phyloP scores from a whole-genome alignment of 1,140 invertebrate genomes.

The Drepana arcuata region DNA sequence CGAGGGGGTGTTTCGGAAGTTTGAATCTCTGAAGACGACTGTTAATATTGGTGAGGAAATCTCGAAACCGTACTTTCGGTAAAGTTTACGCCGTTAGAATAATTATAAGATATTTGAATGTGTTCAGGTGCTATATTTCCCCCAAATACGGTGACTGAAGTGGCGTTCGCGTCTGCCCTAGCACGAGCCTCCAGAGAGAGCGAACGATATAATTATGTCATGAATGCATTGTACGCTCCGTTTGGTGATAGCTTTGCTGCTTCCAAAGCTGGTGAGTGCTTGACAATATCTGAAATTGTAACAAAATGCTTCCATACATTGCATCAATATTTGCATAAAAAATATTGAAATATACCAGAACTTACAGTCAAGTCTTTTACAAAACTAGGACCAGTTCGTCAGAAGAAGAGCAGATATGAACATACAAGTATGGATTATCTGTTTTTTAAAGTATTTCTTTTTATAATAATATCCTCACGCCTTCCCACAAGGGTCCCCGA shows the following conservation, averaged over 20 bases:
- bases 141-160: conserved; percentile 46
- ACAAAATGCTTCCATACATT: no score
- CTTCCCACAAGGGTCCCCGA: no score
- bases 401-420: no score
- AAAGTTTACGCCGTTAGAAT: background rate
- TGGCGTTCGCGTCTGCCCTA: conserved; percentile 49
- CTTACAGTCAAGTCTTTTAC: no score
- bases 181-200: conserved; percentile 50
- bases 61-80: background rate
- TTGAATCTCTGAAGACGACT: conserved; percentile 34
- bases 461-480: no score
- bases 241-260: conserved; percentile 54
- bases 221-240: conserved; percentile 38
- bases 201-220: conserved; percentile 36
- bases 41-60: conserved; percentile 37
- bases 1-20: conserved; percentile 33
- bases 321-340: no score
- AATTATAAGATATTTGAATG: background rate
- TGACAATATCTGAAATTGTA: conserved; percentile 42
- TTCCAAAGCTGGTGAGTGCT: conserved; percentile 44
- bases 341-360: no score
- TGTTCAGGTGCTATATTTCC: conserved; percentile 48
- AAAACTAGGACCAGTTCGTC: no score
- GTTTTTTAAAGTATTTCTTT: no score
- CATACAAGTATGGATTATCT: no score